These are phyloP conservation scores for Saxidomus purpurata DNA, from an alignment of 1,140 invertebrate genomes.

Conservation along the genomic window DNA sequence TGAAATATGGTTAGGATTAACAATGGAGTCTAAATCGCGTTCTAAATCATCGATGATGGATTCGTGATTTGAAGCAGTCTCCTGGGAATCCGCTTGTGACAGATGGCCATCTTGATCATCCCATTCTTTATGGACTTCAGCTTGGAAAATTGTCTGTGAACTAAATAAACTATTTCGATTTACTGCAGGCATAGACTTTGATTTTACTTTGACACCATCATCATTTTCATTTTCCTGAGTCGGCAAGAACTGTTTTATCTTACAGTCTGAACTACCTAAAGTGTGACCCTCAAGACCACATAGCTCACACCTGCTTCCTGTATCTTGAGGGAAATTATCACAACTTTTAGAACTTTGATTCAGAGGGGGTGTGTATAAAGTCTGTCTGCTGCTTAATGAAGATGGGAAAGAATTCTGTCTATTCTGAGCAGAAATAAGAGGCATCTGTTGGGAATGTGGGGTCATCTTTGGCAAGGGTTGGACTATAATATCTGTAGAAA, in stretches of 20 bases:
- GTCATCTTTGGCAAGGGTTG: conserved; percentile 66
- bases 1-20: conserved; percentile 64
- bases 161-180: conserved; percentile 71
- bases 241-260: conserved; percentile 53
- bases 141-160: conserved; percentile 81
- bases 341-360: conserved; percentile 77
- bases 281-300: conserved; percentile 69
- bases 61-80: conserved; percentile 73
- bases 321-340: conserved; percentile 73
- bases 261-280: conserved; percentile 61
- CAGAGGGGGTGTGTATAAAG: conserved; percentile 67
- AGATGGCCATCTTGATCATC: conserved; percentile 68
- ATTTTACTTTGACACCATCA: conserved; percentile 56
- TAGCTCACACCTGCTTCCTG: conserved; percentile 61
- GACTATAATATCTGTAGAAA: conserved; percentile 41
- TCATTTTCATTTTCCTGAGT: conserved; percentile 65
- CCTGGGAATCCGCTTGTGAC: conserved; percentile 73
- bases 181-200: conserved; percentile 77
- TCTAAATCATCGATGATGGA: conserved; percentile 77
- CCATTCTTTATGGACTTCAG: conserved; percentile 84
- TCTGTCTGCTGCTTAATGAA: conserved; percentile 79
- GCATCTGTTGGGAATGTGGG: conserved; percentile 2
- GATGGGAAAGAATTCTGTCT: conserved; percentile 80
- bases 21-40: conserved; percentile 79
- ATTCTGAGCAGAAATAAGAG: conserved; percentile 20